Base-by-base conservation (phyloP, 2,797 vertebrate genomes). In the Fratercula arctica region DNA sequence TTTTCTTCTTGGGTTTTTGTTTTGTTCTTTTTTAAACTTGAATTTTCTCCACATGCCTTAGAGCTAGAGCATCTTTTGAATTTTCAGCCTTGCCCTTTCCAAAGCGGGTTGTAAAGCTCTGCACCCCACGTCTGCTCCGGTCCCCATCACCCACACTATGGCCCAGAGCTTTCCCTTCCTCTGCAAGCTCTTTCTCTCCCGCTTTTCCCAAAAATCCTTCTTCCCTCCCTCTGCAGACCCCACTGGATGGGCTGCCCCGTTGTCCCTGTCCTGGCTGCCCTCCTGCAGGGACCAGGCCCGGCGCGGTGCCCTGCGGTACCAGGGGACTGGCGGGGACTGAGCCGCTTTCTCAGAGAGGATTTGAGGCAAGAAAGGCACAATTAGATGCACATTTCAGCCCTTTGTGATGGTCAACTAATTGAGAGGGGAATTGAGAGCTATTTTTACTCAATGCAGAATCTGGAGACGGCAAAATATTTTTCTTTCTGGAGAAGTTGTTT, bases 91-190 rank as follows among this genome's bases (percentile, higher is more conserved):
- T 51, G 15, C 19, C 14, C 29, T 72, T 80, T 69, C 57, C 1
- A 0, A 48, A 41, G 11, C 0, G 0, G 15, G 3, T 43, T 39
- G 17, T 23, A 31, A 26, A 29, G 21, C 33, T 57, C 64, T 35
- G 43, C 64, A 48, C 11, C 50, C 43, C 15, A 19, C 31, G 54
- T 45, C 63, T 66, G 48, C 60, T 43, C 59, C 2, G 0, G 26
- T 29, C 35, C 46, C 56, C 1, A 0, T n/a, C 37, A 51, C 20
- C 33, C 13, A 1, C 56, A 35, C 35, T 0, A 0, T 4, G 35
- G 21, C 28, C 56, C 23, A 24, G 39, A 50, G 6, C 26, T 31
- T 41, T 72, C 43, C 53, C 13, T 78, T 48, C 54, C 45, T 45
- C 74, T 73, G 6, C 41, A 63, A 60, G 9, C 57, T 45, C 25